Conservation (phyloP, 2,797 vertebrate species). For the Scomberomorus guttatus region DNA sequence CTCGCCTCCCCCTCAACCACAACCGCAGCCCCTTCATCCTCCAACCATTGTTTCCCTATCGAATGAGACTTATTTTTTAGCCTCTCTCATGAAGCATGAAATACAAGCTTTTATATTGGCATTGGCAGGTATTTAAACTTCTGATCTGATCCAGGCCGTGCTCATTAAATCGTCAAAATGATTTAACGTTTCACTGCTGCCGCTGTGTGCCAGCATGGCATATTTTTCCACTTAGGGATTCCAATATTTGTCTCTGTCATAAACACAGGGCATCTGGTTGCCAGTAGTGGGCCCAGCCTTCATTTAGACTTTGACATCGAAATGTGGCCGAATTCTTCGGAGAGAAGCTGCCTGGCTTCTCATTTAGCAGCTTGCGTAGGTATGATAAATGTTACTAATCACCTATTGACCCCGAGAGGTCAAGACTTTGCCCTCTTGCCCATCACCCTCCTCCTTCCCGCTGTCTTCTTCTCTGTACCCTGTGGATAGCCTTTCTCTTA, state of each 20-base stretch:
- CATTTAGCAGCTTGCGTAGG: slow-evolving; percentile 69
- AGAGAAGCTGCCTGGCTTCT: slow-evolving; percentile 67
- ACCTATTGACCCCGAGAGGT: slow-evolving; percentile 81
- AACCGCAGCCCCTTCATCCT: slow-evolving; percentile 61
- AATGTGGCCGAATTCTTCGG: slow-evolving; percentile 65
- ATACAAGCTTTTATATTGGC: slow-evolving; percentile 76
- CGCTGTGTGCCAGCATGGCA: slow-evolving; percentile 75
- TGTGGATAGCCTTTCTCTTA: slow-evolving; percentile 68
- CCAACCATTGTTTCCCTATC: slow-evolving; percentile 69
- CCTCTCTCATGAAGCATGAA: slow-evolving; percentile 76
- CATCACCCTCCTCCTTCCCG: slow-evolving; percentile 62
- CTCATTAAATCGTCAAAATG: slow-evolving; percentile 81
- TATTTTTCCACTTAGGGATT: slow-evolving; percentile 82
- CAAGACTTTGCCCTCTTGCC: slow-evolving; percentile 73
- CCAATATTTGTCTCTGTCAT: slow-evolving; percentile 76
- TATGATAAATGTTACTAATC: slow-evolving; percentile 85
- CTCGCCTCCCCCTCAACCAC: slow-evolving; percentile 36
- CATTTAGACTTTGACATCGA: slow-evolving; percentile 66
- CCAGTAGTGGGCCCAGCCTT: slow-evolving; percentile 59
- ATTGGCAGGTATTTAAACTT: slow-evolving; percentile 80
- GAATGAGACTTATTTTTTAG: slow-evolving; percentile 67
- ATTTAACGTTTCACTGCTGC: slow-evolving; percentile 75
- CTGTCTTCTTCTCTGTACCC: slow-evolving; percentile 62
- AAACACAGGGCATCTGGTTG: slow-evolving; percentile 82
- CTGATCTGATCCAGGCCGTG: slow-evolving; percentile 79